Evolutionary conservation across 1,140 invertebrate genomes (phyloP).

Genomic region (Eciton burchellii): DNA sequence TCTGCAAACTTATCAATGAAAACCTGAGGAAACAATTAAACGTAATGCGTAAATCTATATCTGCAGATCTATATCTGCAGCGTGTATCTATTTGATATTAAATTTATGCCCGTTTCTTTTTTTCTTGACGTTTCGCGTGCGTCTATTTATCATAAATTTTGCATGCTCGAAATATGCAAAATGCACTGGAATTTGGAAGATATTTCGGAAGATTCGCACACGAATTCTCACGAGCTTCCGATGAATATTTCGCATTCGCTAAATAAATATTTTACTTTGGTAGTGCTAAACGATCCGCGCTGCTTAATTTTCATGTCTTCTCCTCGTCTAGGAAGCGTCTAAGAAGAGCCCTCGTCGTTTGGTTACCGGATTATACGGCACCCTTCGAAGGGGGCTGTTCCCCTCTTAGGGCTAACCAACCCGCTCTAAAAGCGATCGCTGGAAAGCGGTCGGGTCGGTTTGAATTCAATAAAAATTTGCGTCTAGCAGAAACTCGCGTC

Average conservation of each 20-base stretch:
- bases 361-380: conserved; percentile 50
- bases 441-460: conserved; percentile 60
- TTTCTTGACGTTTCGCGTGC: too few species aligned
- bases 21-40: too few species aligned
- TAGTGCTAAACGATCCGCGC: not conserved
- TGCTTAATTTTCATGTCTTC: conserved; percentile 24
- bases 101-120: too few species aligned
- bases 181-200: not conserved
- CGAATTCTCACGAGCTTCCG: not conserved
- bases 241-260: conserved; percentile 3
- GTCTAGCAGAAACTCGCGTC: conserved; percentile 12
- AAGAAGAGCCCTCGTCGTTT: conserved; percentile 21
- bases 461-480: conserved; percentile 75
- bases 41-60: too few species aligned
- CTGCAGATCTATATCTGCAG: too few species aligned
- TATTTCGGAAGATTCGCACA: not conserved
- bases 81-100: too few species aligned
- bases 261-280: conserved; percentile 32
- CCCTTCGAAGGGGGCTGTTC: conserved; percentile 4
- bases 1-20: too few species aligned
- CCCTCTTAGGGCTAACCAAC: not conserved
- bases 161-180: not conserved
- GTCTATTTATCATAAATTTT: too few species aligned
- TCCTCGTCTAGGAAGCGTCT: conserved; percentile 26
- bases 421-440: conserved; percentile 63